Evolutionary conservation across 2,888 invertebrate species (phyloP).

Genomic region (Acholoe squamosa): DNA sequence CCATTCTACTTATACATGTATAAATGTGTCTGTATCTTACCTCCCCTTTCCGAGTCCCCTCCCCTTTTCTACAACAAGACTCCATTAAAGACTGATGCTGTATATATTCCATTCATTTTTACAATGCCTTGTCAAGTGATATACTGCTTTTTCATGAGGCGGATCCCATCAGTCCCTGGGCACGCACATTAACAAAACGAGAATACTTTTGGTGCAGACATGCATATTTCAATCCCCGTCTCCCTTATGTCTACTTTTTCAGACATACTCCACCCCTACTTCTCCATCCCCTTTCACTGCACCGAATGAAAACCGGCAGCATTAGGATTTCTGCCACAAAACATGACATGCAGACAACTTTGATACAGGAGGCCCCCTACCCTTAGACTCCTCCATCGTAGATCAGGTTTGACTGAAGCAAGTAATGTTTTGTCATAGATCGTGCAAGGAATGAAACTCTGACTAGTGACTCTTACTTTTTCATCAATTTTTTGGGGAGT

Average conservation of each 20-base stretch:
- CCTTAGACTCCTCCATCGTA: constrained; percentile 13
- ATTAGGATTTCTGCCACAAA: constrained; percentile 36
- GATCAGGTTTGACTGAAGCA: constrained; percentile 33
- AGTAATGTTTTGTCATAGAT: constrained; percentile 55
- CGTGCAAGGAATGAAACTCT: constrained; percentile 18
- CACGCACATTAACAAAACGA: constrained; percentile 57
- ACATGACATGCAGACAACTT: constrained; percentile 59
- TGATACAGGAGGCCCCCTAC: constrained; percentile 41
- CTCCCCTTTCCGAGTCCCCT: no score
- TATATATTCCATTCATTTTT: constrained; percentile 50
- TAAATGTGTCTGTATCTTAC: neutral
- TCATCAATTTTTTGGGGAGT: neutral
- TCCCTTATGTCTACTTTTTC: constrained; percentile 14
- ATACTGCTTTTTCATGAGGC: constrained; percentile 51
- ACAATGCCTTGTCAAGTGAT: constrained; percentile 41
- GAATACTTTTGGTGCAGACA: constrained; percentile 38
- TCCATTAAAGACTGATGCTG: constrained; percentile 33
- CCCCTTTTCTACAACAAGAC: neutral
- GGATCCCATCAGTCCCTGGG: neutral
- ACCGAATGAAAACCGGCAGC: neutral
- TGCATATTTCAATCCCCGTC: constrained; percentile 56
- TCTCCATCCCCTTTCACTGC: no score
- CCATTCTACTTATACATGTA: neutral
- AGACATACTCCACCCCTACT: neutral
- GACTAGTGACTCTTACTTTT: no score